Conservation (phyloP, 2,113 vertebrate species). For the Rattus rattus region DNA sequence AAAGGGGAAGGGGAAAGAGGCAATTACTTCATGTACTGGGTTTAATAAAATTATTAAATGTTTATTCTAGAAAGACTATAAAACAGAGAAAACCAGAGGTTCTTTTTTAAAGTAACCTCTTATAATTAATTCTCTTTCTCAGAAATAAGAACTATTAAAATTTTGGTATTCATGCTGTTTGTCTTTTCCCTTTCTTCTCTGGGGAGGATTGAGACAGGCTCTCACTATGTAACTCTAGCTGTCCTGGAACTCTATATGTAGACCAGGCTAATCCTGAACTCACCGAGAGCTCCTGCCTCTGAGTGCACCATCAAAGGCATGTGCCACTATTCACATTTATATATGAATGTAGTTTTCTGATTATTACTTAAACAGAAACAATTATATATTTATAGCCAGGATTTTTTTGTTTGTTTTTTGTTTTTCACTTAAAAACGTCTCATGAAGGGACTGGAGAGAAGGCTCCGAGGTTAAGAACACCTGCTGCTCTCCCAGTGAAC, state of each 20-base stretch:
- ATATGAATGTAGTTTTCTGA: background rate
- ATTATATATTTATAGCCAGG: conserved; percentile 12
- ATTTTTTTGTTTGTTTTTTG: background rate
- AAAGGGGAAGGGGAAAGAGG: background rate
- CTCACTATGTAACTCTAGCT: background rate
- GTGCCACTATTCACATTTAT: background rate
- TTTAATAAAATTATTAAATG: conserved; percentile 10
- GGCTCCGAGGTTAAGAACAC: background rate
- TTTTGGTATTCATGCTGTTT: background rate
- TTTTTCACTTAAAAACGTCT: background rate
- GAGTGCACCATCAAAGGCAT: background rate
- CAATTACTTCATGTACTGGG: background rate
- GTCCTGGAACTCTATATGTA: background rate
- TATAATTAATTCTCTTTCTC: background rate
- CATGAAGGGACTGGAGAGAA: background rate
- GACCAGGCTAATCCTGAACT: background rate
- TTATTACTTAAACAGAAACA: background rate
- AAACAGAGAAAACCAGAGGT: background rate
- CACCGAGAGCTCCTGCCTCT: background rate
- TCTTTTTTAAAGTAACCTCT: background rate
- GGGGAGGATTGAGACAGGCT: background rate
- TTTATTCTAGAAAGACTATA: background rate
- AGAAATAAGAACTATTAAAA: background rate
- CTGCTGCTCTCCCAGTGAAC: background rate
- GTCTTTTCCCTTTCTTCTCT: background rate